phyloP scores from a whole-genome alignment of 2,888 invertebrate species.

The Ditylenchus weischeri region DNA sequence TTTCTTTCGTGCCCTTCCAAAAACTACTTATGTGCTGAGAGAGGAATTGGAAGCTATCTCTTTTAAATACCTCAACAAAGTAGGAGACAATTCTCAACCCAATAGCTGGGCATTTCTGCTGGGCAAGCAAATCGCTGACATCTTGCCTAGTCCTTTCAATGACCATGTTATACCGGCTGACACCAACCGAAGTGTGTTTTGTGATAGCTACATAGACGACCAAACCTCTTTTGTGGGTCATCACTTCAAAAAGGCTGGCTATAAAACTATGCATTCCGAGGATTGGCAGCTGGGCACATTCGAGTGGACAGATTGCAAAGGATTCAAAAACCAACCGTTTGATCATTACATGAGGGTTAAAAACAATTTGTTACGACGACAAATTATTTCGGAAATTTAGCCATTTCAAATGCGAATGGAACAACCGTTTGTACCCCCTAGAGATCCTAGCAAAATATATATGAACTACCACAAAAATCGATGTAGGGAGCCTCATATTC shows the following conservation, averaged over 20 bases:
- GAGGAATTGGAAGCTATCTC: neutral
- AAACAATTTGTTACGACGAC: no score
- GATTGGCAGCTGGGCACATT: constrained; percentile 34
- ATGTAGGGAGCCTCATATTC: constrained; percentile 25
- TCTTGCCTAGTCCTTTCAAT: neutral
- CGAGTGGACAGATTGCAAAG: constrained; percentile 44
- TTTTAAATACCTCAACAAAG: constrained; percentile 5
- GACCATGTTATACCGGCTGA: neutral
- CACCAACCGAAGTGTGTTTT: neutral
- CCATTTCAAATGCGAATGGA: constrained; percentile 28
- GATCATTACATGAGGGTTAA: constrained; percentile 42
- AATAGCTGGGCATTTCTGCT: constrained; percentile 27
- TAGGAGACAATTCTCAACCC: constrained; percentile 24
- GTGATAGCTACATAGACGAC: constrained; percentile 17
- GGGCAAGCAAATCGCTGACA: neutral
- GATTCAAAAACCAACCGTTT: constrained; percentile 39
- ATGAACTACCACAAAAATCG: neutral
- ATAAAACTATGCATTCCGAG: no score
- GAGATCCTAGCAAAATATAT: neutral
- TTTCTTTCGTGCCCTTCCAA: neutral
- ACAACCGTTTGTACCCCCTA: neutral
- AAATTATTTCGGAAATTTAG: neutral
- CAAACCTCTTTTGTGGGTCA: constrained; percentile 22
- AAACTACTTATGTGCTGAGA: neutral
- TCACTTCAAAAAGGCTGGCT: constrained; percentile 2